Evolutionary conservation across 2,888 invertebrate genomes (phyloP).

Genomic region (Malthinus flaveolus): DNA sequence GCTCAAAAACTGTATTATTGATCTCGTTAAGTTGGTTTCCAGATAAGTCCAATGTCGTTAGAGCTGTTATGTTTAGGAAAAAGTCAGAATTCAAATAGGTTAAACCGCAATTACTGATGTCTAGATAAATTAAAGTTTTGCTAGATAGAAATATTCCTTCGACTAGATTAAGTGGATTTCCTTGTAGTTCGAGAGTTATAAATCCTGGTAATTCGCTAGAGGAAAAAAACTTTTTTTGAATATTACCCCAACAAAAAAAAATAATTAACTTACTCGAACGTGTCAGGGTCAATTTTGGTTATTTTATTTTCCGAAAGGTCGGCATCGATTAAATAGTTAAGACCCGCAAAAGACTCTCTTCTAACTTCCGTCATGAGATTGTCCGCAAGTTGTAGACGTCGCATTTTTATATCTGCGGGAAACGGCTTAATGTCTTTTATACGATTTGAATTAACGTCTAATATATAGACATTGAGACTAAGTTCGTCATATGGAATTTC

Average conservation of each 20-base stretch:
- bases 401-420: constrained; percentile 69
- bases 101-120: constrained; percentile 68
- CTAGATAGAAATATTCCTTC: constrained; percentile 69
- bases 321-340: constrained; percentile 70
- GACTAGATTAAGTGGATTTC: constrained; percentile 65
- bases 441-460: constrained; percentile 72
- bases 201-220: constrained; percentile 68
- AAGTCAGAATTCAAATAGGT: constrained; percentile 63
- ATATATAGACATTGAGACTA: constrained; percentile 69
- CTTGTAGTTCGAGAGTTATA: constrained; percentile 70
- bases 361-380: constrained; percentile 65
- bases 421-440: constrained; percentile 64
- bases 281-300: constrained; percentile 58
- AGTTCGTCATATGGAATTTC: constrained; percentile 70
- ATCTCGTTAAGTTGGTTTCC: constrained; percentile 65
- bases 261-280: constrained; percentile 31
- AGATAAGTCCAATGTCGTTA: constrained; percentile 71
- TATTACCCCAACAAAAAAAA: not conserved
- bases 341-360: constrained; percentile 64
- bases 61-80: constrained; percentile 67
- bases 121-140: constrained; percentile 67
- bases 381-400: constrained; percentile 70
- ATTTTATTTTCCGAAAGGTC: constrained; percentile 72
- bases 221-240: not conserved
- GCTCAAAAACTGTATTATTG: constrained; percentile 63